These are phyloP conservation scores for Dendrocopos noguchii DNA, from an alignment of 2,113 vertebrate genomes.

Conservation along the genomic window DNA sequence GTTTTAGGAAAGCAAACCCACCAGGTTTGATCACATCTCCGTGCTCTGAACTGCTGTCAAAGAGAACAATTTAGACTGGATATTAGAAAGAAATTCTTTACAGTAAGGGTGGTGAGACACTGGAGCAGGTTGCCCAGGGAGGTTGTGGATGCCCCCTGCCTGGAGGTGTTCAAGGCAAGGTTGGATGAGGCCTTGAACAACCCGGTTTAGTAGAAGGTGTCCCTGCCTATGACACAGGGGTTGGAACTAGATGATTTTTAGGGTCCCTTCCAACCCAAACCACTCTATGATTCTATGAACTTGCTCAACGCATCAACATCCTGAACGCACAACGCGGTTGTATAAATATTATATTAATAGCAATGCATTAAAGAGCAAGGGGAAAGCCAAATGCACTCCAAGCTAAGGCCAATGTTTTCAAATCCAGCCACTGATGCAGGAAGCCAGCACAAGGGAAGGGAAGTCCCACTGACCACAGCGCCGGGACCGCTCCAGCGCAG, in stretches of 20 bases:
- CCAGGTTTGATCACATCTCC: neutral
- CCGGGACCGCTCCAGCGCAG: neutral
- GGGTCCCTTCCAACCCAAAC: no score
- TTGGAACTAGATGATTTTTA: no score
- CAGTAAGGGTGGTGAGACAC: no score
- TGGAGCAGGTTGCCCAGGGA: no score
- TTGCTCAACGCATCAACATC: no score
- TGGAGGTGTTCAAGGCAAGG: no score
- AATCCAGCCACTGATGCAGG: neutral
- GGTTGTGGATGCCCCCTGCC: no score
- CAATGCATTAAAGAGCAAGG: neutral
- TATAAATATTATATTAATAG: neutral
- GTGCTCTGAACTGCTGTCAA: neutral
- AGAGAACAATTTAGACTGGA: neutral
- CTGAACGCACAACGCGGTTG: neutral
- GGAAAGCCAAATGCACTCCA: rapidly evolving
- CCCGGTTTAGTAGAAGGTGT: no score
- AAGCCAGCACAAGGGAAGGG: slow-evolving; percentile 20
- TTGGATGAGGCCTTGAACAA: no score
- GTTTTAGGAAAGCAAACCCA: neutral
- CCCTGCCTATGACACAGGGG: no score
- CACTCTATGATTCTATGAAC: neutral
- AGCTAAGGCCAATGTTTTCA: neutral
- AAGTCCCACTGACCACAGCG: slow-evolving; percentile 28
- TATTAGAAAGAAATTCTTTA: no score